Percentiles rank a stretch among this genome's conserved stretches.
These are phyloP conservation scores for Machaerirhynchus nigripectus DNA, from an alignment of 2,113 vertebrate genomes.

Conservation along the genomic window DNA sequence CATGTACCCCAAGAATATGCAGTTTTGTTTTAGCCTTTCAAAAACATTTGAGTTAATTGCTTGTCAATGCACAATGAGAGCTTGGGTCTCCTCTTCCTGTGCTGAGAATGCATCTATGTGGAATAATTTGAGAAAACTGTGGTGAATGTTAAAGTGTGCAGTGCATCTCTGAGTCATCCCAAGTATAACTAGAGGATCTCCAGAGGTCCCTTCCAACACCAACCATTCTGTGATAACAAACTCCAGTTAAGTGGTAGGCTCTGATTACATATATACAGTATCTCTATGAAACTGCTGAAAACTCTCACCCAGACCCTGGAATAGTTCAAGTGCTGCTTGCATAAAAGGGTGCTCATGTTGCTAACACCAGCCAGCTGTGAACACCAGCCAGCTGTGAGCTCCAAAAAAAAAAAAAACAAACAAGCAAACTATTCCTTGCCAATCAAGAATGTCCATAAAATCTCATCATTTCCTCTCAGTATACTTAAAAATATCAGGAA, in stretches of 20 bases:
- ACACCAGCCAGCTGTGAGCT: not conserved
- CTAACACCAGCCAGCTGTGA: not conserved
- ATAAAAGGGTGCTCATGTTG: not conserved
- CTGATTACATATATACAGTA: not conserved
- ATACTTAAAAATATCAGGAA: not conserved
- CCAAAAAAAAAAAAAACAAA: not conserved
- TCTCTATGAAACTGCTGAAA: not conserved
- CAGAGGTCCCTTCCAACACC: not conserved
- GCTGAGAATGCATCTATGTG: not conserved
- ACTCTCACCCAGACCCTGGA: not conserved
- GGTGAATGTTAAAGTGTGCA: not conserved
- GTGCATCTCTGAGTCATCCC: not conserved
- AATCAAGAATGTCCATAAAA: not conserved
- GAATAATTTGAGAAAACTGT: not conserved
- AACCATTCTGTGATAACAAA: not conserved
- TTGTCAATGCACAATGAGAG: not conserved
- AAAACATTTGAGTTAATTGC: not conserved
- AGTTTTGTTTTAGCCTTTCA: not conserved
- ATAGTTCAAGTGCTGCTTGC: not conserved
- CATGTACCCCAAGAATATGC: not conserved
- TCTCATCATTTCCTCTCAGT: not conserved
- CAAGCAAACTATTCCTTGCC: not conserved
- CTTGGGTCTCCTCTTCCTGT: not conserved
- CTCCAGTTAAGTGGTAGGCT: not conserved
- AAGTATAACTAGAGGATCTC: not conserved